Evolutionary conservation across 2,888 invertebrate species (phyloP).

Genomic region (Alcis repandata): DNA sequence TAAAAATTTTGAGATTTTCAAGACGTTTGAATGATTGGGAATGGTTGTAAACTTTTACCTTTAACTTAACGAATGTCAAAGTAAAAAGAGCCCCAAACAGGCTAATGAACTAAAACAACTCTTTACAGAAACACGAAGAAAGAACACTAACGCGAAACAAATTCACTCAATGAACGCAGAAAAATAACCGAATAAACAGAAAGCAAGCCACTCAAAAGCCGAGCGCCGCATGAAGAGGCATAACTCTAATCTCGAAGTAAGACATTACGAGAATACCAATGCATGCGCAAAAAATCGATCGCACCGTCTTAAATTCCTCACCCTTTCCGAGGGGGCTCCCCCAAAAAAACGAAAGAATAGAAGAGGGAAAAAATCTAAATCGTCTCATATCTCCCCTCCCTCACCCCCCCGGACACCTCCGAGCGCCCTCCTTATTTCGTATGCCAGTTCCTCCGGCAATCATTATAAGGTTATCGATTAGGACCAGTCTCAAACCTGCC

Average conservation of each 20-base stretch:
- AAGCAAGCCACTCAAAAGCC: conserved; percentile 44
- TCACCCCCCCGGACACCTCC: conserved; percentile 78
- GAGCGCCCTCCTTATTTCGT: conserved; percentile 86
- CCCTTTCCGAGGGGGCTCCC: conserved; percentile 86
- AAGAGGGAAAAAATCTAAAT: conserved; percentile 87
- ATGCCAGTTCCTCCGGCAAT: conserved; percentile 87
- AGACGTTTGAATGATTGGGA: too few relatives aligned
- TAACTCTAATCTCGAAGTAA: conserved; percentile 85
- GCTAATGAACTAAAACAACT: not conserved
- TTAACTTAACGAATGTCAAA: too few relatives aligned
- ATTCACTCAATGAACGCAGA: conserved; percentile 29
- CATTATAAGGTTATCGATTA: conserved; percentile 88
- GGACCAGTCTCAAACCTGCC: conserved; percentile 83
- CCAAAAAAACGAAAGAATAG: conserved; percentile 86
- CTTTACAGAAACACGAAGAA: not conserved
- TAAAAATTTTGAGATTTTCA: too few relatives aligned
- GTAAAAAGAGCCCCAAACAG: not conserved
- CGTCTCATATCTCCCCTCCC: conserved; percentile 84
- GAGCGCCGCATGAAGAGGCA: conserved; percentile 65
- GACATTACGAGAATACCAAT: conserved; percentile 87
- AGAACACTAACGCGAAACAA: conserved; percentile 10
- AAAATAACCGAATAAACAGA: conserved; percentile 34
- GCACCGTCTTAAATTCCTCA: conserved; percentile 86
- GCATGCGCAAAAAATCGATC: conserved; percentile 87
- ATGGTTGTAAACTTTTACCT: too few relatives aligned